A percentile compares a stretch with the other conserved stretches of the same genome.
Conservation (phyloP, 2,113 vertebrate species). For the Triplophysa rosa region DNA sequence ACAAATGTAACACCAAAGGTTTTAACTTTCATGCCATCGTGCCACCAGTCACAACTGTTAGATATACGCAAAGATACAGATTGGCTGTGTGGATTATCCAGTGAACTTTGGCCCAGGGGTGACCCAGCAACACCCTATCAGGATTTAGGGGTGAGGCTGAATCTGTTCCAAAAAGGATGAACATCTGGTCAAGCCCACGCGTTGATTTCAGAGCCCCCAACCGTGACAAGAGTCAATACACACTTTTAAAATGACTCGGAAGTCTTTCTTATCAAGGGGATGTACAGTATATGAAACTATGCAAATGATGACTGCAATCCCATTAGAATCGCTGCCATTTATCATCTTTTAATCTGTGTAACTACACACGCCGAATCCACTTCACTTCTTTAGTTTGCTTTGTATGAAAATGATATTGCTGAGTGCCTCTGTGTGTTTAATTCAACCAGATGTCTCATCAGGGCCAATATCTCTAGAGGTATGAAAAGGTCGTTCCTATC, state of each 20-base stretch:
- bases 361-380: neutral
- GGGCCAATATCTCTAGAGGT: conserved; percentile 1
- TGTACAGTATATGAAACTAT: neutral
- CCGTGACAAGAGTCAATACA: conserved; percentile 29
- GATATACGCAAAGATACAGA: conserved; percentile 28
- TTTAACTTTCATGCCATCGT: neutral
- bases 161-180: conserved; percentile 3
- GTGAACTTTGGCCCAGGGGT: conserved; percentile 26
- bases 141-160: conserved; percentile 3
- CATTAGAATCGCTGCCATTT: conserved; percentile 14
- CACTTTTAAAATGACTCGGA: conserved; percentile 18
- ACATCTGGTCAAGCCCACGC: conserved; percentile 37
- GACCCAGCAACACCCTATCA: conserved; percentile 31
- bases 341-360: conserved; percentile 33
- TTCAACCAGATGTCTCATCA: conserved; percentile 22
- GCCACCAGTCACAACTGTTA: neutral
- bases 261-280: conserved; percentile 7
- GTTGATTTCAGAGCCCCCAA: neutral
- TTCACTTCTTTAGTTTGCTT: conserved; percentile 14
- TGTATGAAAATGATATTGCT: conserved; percentile 24
- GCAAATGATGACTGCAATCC: conserved; percentile 12
- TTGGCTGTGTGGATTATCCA: conserved; percentile 7
- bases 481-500: conserved; percentile 4
- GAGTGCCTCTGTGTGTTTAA: conserved; percentile 21
- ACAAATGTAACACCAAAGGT: neutral